phyloP scores from a whole-genome alignment of 1,140 invertebrate genomes.

The Aphelinus certus region DNA sequence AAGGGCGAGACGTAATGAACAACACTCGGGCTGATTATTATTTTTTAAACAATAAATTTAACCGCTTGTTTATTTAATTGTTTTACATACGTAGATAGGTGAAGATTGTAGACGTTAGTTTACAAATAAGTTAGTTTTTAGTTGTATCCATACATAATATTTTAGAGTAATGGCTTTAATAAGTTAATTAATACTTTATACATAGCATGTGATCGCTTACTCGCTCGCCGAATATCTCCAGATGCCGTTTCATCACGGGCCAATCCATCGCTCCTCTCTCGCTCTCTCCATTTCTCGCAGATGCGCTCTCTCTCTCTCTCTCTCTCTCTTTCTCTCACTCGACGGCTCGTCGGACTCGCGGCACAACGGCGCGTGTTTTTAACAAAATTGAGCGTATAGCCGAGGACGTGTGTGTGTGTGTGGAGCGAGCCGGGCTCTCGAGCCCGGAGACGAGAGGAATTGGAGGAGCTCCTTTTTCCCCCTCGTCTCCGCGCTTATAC shows the following conservation, averaged over 20 bases:
- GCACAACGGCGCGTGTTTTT: not conserved
- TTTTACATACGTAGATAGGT: conserved; percentile 63
- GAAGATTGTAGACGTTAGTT: conserved; percentile 69
- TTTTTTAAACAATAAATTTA: conserved; percentile 66
- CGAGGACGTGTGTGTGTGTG: no score
- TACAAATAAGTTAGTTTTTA: conserved; percentile 69
- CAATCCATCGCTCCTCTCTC: conserved; percentile 22
- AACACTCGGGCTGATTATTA: conserved; percentile 49
- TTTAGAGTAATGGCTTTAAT: conserved; percentile 59
- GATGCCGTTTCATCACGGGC: no score
- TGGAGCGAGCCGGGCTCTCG: no score
- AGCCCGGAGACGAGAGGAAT: not conserved
- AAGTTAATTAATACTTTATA: conserved; percentile 62
- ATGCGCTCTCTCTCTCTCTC: conserved; percentile 15
- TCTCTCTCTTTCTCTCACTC: conserved; percentile 5
- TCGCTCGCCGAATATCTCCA: no score
- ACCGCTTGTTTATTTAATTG: conserved; percentile 63
- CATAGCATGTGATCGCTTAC: conserved; percentile 44
- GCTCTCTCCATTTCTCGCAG: conserved; percentile 31
- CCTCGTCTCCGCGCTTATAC: not conserved
- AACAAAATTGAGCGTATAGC: conserved; percentile 12
- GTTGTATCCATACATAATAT: conserved; percentile 60
- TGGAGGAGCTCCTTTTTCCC: not conserved
- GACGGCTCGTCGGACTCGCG: not conserved
- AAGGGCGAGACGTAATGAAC: no score